These are phyloP conservation scores for Probosciger aterrimus DNA, from an alignment of 2,113 vertebrate genomes.

Conservation along the genomic window DNA sequence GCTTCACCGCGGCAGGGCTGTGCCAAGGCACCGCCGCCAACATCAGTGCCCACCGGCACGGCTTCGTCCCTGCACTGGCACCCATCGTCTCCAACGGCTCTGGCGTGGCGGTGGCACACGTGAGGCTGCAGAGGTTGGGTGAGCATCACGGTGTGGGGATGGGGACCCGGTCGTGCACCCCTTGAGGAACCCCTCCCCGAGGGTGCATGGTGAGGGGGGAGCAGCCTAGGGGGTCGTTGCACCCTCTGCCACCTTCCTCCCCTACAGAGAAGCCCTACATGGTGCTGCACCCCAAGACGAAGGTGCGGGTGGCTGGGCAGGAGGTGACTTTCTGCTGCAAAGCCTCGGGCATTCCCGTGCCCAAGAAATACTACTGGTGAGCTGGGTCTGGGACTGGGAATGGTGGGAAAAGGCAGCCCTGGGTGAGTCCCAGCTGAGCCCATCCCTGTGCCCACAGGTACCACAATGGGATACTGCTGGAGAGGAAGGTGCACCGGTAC, in stretches of 20 bases:
- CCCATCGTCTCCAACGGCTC: constrained; percentile 74
- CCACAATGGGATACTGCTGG: constrained; percentile 89
- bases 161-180: background rate
- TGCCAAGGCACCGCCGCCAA: constrained; percentile 68
- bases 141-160: background rate
- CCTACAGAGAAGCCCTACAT: constrained; percentile 88
- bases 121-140: constrained; percentile 82
- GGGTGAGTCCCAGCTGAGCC: rapidly evolving
- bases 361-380: constrained; percentile 92
- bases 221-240: rapidly evolving
- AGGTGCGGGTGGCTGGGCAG: constrained; percentile 83
- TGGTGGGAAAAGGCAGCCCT: rapidly evolving
- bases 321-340: constrained; percentile 89
- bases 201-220: background rate
- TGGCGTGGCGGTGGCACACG: constrained; percentile 62
- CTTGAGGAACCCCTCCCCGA: rapidly evolving
- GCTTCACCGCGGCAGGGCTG: constrained; percentile 73
- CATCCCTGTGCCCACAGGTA: constrained; percentile 75
- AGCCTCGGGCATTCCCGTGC: constrained; percentile 82
- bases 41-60: constrained; percentile 76
- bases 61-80: constrained; percentile 70
- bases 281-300: constrained; percentile 86
- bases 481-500: constrained; percentile 73
- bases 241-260: background rate
- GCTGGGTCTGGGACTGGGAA: background rate